Percentiles rank a stretch among this genome's conserved stretches.
Evolutionary conservation across 2,113 vertebrate species (phyloP).

Genomic region (Cebidichthys violaceus): DNA sequence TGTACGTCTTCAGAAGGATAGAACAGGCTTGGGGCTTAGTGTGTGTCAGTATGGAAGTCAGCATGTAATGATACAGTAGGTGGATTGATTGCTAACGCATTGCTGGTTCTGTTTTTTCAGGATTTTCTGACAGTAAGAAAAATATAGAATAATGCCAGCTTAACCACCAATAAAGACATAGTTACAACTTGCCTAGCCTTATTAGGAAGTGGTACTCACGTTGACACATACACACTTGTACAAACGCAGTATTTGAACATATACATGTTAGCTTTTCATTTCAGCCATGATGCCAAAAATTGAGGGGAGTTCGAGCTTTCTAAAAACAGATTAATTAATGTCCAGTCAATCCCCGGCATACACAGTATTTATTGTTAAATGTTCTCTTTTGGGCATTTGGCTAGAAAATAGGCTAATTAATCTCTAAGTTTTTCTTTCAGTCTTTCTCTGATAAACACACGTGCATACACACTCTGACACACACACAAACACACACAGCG

Average conservation of each 20-base stretch:
- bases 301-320: not conserved
- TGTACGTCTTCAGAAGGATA: not conserved
- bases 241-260: not conserved
- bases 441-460: conserved; percentile 21
- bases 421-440: conserved; percentile 4
- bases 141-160: not conserved
- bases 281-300: not conserved
- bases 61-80: not conserved
- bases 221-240: not conserved
- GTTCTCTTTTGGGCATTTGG: conserved; percentile 31
- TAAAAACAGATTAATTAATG: conserved; percentile 9
- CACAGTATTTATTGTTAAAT: conserved; percentile 27
- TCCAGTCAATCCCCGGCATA: conserved; percentile 7
- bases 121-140: not conserved
- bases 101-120: not conserved
- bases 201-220: not conserved
- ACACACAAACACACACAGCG: conserved; percentile 15
- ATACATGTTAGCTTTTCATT: not conserved
- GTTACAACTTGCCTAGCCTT: not conserved
- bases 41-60: not conserved
- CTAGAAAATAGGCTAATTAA: conserved; percentile 15
- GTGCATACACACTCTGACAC: conserved; percentile 9
- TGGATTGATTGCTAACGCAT: not conserved
- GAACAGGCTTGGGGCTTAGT: not conserved
- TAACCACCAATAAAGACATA: not conserved